Conservation (phyloP, 1,140 invertebrate species). For the Nomia melanderi region DNA sequence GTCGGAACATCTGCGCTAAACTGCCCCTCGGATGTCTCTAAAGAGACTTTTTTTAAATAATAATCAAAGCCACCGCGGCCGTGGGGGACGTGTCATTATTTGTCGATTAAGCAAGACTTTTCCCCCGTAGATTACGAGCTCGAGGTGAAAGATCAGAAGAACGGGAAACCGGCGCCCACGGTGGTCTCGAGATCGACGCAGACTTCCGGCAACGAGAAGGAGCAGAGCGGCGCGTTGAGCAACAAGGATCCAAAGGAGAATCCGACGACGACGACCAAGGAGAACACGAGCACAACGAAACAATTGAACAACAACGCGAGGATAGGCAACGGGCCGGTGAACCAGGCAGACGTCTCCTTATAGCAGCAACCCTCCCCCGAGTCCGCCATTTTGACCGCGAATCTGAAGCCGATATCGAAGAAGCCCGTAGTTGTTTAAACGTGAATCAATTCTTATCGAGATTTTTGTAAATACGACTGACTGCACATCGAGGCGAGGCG, state of each 20-base stretch:
- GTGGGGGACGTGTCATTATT: too few relatives aligned
- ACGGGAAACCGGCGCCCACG: conserved; percentile 48
- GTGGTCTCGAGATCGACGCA: conserved; percentile 68
- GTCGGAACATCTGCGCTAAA: conserved; percentile 14
- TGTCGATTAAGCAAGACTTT: neutral
- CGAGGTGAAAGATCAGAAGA: conserved; percentile 69
- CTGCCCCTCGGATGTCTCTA: neutral
- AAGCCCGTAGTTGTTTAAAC: conserved; percentile 66
- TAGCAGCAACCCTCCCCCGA: conserved; percentile 63
- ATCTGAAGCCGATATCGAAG: conserved; percentile 69
- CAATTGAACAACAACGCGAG: conserved; percentile 63
- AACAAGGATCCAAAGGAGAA: conserved; percentile 62
- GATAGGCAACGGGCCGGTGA: conserved; percentile 72
- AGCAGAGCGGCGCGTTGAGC: conserved; percentile 39
- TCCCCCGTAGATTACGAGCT: conserved; percentile 67
- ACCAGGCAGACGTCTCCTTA: conserved; percentile 71
- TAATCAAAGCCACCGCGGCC: too few relatives aligned
- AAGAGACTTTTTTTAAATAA: neutral
- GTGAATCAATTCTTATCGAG: neutral
- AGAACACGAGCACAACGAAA: conserved; percentile 53
- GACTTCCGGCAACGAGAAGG: conserved; percentile 63
- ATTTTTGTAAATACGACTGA: conserved; percentile 47
- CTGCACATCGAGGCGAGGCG: conserved; percentile 14
- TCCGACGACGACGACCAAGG: conserved; percentile 53
- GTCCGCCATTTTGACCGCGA: conserved; percentile 51